phyloP scores from a whole-genome alignment of 2,888 invertebrate genomes.

The Meiosimyza platycephala region DNA sequence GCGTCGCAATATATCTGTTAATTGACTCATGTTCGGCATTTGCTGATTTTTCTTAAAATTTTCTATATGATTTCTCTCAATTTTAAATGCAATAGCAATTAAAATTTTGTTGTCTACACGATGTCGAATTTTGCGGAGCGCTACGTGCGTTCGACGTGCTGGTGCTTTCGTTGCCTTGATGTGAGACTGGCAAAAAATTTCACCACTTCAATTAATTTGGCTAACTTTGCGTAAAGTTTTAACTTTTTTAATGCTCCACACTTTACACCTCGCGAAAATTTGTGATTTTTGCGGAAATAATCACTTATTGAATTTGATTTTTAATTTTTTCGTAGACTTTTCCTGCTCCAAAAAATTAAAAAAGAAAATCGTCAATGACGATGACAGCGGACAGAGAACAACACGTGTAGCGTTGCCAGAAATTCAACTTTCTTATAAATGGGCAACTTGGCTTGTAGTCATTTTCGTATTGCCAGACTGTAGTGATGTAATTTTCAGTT shows the following conservation, averaged over 20 bases:
- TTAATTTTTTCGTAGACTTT: slow-evolving; percentile 8
- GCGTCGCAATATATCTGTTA: slow-evolving; percentile 71
- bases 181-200: too few relatives aligned
- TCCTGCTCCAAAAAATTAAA: slow-evolving; percentile 16
- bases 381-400: slow-evolving; percentile 17
- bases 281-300: too few relatives aligned
- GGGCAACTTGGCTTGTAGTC: not conserved
- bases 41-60: not conserved
- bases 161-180: too few relatives aligned
- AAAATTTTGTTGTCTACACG: too few relatives aligned
- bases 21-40: slow-evolving; percentile 53
- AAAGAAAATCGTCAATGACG: slow-evolving; percentile 29
- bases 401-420: slow-evolving; percentile 34
- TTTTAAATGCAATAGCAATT: too few relatives aligned
- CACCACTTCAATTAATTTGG: too few relatives aligned
- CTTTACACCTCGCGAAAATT: not conserved
- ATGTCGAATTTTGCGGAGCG: too few relatives aligned
- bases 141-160: too few relatives aligned
- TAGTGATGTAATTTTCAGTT: too few relatives aligned
- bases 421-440: not conserved
- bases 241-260: not conserved
- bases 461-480: too few relatives aligned
- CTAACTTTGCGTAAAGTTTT: too few relatives aligned
- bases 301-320: not conserved
- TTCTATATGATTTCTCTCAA: too few relatives aligned